A percentile compares a stretch with the other conserved stretches of the same genome.
Conservation (phyloP, 2,113 vertebrate genomes). For the Phyllopteryx taeniolatus region DNA sequence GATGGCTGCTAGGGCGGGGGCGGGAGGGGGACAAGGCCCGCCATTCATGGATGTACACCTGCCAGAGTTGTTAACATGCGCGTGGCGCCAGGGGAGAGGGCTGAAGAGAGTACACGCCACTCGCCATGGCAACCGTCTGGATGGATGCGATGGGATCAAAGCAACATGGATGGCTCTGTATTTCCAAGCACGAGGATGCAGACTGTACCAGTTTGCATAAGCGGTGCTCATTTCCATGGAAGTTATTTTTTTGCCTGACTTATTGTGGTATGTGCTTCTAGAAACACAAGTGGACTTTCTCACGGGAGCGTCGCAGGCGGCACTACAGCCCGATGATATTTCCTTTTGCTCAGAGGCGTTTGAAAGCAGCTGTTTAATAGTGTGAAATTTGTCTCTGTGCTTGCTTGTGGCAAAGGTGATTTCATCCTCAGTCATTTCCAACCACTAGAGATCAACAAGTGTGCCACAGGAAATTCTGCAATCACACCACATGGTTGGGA, state of each 20-base stretch:
- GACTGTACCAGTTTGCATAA: conserved; percentile 62
- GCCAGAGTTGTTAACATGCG: conserved; percentile 67
- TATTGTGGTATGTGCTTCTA: conserved; percentile 65
- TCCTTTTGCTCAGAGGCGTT: conserved; percentile 59
- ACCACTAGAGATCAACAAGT: too few relatives aligned
- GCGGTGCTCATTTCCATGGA: conserved; percentile 51
- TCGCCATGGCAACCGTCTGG: conserved; percentile 24
- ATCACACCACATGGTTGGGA: too few relatives aligned
- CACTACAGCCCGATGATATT: not conserved
- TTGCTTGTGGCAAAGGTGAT: conserved; percentile 3
- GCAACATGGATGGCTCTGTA: conserved; percentile 14
- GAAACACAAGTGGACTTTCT: conserved; percentile 63
- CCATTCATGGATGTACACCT: conserved; percentile 75
- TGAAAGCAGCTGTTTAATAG: conserved; percentile 73
- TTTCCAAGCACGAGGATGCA: conserved; percentile 41
- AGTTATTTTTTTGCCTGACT: conserved; percentile 63
- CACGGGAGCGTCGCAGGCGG: conserved; percentile 20
- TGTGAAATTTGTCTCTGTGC: conserved; percentile 42
- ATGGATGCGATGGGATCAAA: conserved; percentile 25
- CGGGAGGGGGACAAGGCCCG: conserved; percentile 65
- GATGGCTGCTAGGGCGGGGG: conserved; percentile 44
- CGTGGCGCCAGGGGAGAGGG: conserved; percentile 25
- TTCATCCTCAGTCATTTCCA: not conserved
- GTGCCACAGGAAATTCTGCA: too few relatives aligned
- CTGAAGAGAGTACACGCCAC: conserved; percentile 2